These are phyloP conservation scores for Xylocampa areola DNA, from an alignment of 2,888 invertebrate species.

Conservation along the genomic window DNA sequence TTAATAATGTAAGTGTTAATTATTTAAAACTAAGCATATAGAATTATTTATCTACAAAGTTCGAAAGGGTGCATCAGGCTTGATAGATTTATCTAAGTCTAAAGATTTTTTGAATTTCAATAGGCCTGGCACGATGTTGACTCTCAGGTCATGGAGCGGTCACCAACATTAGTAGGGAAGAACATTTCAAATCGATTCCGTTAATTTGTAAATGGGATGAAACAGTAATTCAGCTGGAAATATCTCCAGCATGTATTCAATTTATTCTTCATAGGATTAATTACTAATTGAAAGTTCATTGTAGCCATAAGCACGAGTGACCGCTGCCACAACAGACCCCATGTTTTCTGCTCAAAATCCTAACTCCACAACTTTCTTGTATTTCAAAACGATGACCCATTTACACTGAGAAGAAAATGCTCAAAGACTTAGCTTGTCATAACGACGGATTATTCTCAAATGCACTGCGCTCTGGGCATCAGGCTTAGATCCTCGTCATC, in stretches of 20 bases:
- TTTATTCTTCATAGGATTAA: conserved; percentile 6
- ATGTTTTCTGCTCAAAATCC: conserved; percentile 3
- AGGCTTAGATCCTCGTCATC: conserved; percentile 20
- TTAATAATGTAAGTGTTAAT: conserved; percentile 86
- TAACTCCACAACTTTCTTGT: conserved; percentile 13
- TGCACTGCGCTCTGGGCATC: conserved; percentile 18
- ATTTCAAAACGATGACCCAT: conserved; percentile 44
- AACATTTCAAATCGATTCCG: conserved; percentile 1
- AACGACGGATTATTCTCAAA: conserved; percentile 16
- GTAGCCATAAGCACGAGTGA: conserved; percentile 8
- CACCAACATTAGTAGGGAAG: conserved; percentile 10
- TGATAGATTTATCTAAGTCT: conserved; percentile 74
- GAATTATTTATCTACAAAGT: conserved; percentile 86
- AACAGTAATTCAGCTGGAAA: neutral
- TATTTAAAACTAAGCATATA: conserved; percentile 82
- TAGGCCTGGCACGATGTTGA: conserved; percentile 60
- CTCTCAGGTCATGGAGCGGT: conserved; percentile 40
- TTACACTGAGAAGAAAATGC: conserved; percentile 28
- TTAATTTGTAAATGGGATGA: conserved; percentile 4
- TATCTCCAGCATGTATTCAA: conserved; percentile 1
- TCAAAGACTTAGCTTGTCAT: conserved; percentile 25
- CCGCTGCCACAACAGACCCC: conserved; percentile 9
- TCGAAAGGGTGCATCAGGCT: conserved; percentile 78
- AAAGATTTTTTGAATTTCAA: conserved; percentile 64
- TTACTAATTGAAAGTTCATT: conserved; percentile 4